A percentile compares a stretch with the other conserved stretches of the same genome.
Conservation (phyloP, 2,888 invertebrate species). For the Apodemia zela region DNA sequence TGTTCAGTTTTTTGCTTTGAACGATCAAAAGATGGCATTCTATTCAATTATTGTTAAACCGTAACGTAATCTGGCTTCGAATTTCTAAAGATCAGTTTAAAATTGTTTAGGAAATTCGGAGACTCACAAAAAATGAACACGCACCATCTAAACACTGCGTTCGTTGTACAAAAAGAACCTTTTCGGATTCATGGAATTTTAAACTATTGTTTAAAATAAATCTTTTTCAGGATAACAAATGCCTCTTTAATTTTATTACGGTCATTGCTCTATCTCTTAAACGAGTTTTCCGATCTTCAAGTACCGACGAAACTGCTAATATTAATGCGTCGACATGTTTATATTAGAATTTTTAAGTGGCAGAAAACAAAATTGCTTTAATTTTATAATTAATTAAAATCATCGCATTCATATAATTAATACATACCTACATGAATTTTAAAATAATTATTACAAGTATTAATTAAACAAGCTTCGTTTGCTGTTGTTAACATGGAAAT, state of each 20-base stretch:
- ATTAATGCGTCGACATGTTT: slow-evolving; percentile 25
- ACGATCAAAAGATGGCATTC: background rate
- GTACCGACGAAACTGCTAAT: slow-evolving; percentile 42
- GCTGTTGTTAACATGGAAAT: background rate
- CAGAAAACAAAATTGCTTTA: background rate
- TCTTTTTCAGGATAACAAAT: slow-evolving; percentile 15
- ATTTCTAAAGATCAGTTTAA: slow-evolving; percentile 51
- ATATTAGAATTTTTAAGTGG: slow-evolving; percentile 1
- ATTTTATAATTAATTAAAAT: background rate
- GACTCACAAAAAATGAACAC: slow-evolving; percentile 2
- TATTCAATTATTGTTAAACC: slow-evolving; percentile 28
- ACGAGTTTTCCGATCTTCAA: slow-evolving; percentile 56
- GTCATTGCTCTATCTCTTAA: slow-evolving; percentile 35
- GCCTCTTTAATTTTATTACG: slow-evolving; percentile 29
- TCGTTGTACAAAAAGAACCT: background rate
- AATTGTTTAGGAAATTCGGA: slow-evolving; percentile 34
- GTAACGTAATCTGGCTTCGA: slow-evolving; percentile 51
- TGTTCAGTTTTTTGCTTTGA: background rate
- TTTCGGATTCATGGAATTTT: slow-evolving; percentile 9
- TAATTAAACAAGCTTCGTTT: background rate
- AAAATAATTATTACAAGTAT: background rate
- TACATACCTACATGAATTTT: background rate
- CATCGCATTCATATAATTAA: background rate
- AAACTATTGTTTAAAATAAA: slow-evolving; percentile 1
- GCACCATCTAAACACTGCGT: background rate